Evolutionary conservation across 2,113 vertebrate species (phyloP).

Genomic region (Myrmecobius fasciatus): DNA sequence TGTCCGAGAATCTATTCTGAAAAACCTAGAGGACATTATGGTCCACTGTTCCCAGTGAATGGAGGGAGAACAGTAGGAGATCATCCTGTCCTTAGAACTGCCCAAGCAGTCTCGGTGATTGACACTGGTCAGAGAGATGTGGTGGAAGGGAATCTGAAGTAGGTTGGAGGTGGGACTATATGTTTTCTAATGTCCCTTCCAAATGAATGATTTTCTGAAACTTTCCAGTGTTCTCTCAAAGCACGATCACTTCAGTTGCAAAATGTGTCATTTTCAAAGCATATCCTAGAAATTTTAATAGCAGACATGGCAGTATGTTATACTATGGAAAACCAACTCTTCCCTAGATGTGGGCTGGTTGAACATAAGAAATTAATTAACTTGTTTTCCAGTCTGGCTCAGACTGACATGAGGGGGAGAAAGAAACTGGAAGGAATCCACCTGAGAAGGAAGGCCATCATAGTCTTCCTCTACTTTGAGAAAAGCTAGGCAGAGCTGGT

Average conservation of each 20-base stretch:
- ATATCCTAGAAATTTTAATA: not conserved
- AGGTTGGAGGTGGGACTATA: not conserved
- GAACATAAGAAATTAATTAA: not conserved
- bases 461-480: not conserved
- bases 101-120: not conserved
- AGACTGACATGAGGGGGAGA: not conserved
- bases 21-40: constrained; percentile 48
- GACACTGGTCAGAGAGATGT: not conserved
- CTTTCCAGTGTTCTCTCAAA: not conserved
- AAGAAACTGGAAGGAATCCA: not conserved
- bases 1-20: not conserved
- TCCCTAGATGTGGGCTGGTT: not conserved
- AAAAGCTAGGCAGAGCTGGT: not conserved
- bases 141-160: not conserved
- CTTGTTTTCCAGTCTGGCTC: not conserved
- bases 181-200: not conserved
- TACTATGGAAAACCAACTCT: not conserved
- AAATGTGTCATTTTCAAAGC: not conserved
- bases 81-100: not conserved
- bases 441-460: not conserved
- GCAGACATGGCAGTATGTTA: not conserved
- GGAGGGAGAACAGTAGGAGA: constrained; percentile 38
- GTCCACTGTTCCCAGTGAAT: constrained; percentile 10
- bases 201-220: not conserved
- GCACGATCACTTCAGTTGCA: not conserved